Conservation (phyloP, 2,888 invertebrate genomes). For the Tortricodes alternella region DNA sequence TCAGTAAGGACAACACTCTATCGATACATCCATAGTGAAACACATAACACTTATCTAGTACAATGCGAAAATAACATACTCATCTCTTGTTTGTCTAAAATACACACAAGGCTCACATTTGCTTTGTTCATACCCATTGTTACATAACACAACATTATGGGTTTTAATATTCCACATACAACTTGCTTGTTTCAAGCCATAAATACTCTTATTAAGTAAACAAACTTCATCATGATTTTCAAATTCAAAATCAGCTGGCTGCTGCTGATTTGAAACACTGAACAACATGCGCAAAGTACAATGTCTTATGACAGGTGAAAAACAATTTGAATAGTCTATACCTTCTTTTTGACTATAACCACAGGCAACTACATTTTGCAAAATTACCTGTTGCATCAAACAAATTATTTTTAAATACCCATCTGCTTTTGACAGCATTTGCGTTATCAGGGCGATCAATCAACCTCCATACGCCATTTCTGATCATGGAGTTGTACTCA, state of each 20-base stretch:
- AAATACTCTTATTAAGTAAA: neutral
- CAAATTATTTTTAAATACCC: slow-evolving; percentile 3
- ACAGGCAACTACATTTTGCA: slow-evolving; percentile 3
- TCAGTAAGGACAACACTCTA: neutral
- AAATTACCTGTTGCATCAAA: neutral
- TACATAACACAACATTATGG: neutral
- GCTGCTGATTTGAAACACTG: neutral
- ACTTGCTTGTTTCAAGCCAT: neutral
- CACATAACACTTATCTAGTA: slow-evolving; percentile 11
- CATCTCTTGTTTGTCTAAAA: neutral
- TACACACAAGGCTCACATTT: slow-evolving; percentile 17
- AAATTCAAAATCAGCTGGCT: slow-evolving; percentile 2
- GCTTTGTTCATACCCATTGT: slow-evolving; percentile 4
- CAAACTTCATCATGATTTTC: neutral
- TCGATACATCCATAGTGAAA: neutral
- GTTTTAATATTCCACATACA: neutral
- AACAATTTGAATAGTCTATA: slow-evolving; percentile 4
- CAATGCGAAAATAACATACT: neutral
- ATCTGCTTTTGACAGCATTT: slow-evolving; percentile 1
- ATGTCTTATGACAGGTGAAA: slow-evolving; percentile 1
- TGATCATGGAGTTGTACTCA: slow-evolving; percentile 8
- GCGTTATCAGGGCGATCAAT: neutral
- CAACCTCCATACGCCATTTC: slow-evolving; percentile 1
- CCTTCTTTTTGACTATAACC: slow-evolving; percentile 7
- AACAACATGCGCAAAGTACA: slow-evolving; percentile 6